Evolutionary conservation across 1,140 invertebrate species (phyloP).

Genomic region (Lithobius niger): DNA sequence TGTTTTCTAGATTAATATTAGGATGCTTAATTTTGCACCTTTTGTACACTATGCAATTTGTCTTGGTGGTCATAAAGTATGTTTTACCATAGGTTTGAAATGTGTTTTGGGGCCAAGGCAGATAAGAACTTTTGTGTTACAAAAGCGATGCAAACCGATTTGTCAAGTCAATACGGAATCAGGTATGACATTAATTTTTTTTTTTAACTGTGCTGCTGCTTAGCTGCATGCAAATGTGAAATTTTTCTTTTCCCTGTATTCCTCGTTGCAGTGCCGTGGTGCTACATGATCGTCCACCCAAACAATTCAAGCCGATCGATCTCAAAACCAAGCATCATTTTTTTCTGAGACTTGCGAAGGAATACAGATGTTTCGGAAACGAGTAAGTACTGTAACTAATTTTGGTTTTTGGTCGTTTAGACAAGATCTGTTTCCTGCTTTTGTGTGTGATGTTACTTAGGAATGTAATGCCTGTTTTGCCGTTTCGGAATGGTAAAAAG

Average conservation of each 20-base stretch:
- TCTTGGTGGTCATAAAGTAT: constrained; percentile 5
- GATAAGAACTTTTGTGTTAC: constrained; percentile 83
- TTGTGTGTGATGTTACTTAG: not conserved
- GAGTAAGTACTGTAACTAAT: not conserved
- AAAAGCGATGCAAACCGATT: constrained; percentile 79
- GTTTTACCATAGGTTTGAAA: constrained; percentile 47
- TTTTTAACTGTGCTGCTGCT: constrained; percentile 12
- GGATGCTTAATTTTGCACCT: no score
- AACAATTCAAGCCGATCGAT: constrained; percentile 58
- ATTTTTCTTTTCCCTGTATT: not conserved
- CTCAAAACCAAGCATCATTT: constrained; percentile 63
- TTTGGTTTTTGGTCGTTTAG: not conserved
- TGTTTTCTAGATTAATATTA: no score
- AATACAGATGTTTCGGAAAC: constrained; percentile 34
- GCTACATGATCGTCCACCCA: constrained; percentile 74
- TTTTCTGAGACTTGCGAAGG: constrained; percentile 48
- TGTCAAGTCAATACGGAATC: constrained; percentile 61
- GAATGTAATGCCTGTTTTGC: no score
- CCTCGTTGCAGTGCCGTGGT: constrained; percentile 48
- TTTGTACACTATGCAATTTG: constrained; percentile 4
- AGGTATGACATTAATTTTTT: constrained; percentile 37
- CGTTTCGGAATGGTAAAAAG: no score
- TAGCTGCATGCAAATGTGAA: not conserved
- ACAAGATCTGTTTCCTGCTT: not conserved
- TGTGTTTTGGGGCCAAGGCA: constrained; percentile 62